Evolutionary conservation across 2,113 vertebrate species (phyloP).

Genomic region (Pogonocichla stellata): DNA sequence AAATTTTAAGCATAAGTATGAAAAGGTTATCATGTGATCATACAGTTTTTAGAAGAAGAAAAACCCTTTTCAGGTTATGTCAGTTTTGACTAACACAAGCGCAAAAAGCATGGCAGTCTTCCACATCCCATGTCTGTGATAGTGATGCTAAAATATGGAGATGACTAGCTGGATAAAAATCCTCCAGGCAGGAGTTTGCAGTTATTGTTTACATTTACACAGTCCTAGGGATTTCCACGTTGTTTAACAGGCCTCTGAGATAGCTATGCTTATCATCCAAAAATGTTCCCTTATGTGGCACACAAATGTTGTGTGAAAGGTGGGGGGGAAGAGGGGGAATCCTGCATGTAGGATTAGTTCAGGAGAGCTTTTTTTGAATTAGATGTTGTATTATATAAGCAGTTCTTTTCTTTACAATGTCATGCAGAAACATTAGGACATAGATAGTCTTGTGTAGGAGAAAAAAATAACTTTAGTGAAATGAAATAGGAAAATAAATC

Average conservation of each 20-base stretch:
- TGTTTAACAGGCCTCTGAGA: not conserved
- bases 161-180: not conserved
- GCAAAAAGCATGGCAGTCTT: not conserved
- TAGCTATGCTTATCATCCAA: not conserved
- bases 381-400: not conserved
- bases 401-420: not conserved
- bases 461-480: not conserved
- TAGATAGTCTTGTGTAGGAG: not conserved
- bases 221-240: not conserved
- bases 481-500: not conserved
- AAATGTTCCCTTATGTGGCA: not conserved
- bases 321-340: not conserved
- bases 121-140: not conserved
- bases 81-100: not conserved
- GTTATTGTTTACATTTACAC: conserved; percentile 11
- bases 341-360: not conserved
- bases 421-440: not conserved
- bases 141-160: not conserved
- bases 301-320: not conserved
- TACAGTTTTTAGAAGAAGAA: not conserved
- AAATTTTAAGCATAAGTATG: not conserved
- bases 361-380: not conserved
- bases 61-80: not conserved
- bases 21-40: not conserved
- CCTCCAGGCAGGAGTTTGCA: not conserved